Base-by-base conservation (phyloP, 2,113 vertebrate genomes). In the Coregonus clupeaformis region DNA sequence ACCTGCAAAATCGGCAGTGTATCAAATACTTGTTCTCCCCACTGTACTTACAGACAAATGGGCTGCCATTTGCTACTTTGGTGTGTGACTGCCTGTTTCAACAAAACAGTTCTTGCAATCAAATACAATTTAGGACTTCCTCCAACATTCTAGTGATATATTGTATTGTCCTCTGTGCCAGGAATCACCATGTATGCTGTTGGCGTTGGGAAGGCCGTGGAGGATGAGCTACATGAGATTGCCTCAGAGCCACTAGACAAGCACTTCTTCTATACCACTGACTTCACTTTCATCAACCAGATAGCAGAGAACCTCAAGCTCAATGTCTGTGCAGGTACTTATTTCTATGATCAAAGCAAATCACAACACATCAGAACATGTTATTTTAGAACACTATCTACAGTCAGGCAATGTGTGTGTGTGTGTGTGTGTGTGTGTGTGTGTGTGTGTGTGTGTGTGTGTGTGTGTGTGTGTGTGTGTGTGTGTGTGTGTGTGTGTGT, bases 131-230 rank as follows among this genome's bases (percentile, higher is more conserved):
- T 5, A 52, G 49, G 12, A 52, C n/a, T 22, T 5, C 16, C 12
- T 13, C 25, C 64, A 64, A n/a, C 62, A 64, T 24, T 18, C 6
- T 30, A 32, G 29, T 66, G 27, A 60, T 4, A 60, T 60, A 22
- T 6, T 22, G 16, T 60, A 6, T 22, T 60, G 57, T 60, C 57
- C n/a, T 60, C 6, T 22, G n/a, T n/a, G 57, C 9, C 82, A 99
- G 98, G 97, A 13, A 97, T 99, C 22, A 91, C 92, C 82, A 98
- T 99, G 97, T 99, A 97, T 0, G 97, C 97, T 0, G 97, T 99
- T 84, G 98, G 98, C 0, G 97, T 99, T 0, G 97, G 98, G 0
- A 99, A 98, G 87, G 98, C 98, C 0, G 95, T 98, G 69, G 97
- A 98, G 80, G 96, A 97, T 13, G 97, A 99, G 82, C 93, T 99